phyloP scores from a whole-genome alignment of 2,797 vertebrate species.

The Pogonophryne albipinna region DNA sequence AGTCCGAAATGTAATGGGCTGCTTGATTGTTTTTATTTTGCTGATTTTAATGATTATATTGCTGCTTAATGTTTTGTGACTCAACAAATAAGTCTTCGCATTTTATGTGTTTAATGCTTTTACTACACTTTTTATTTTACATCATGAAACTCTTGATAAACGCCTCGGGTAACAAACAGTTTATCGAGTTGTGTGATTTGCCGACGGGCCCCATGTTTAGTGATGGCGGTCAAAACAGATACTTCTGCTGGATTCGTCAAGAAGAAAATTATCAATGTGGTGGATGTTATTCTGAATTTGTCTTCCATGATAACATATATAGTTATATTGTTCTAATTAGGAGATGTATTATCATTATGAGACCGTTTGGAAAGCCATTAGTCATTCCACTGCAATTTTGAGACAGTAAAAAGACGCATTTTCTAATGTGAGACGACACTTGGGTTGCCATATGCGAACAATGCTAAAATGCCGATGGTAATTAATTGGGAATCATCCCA shows the following conservation, averaged over 20 bases:
- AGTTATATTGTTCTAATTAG: too few relatives aligned
- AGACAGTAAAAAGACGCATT: too few relatives aligned
- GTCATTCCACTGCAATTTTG: too few relatives aligned
- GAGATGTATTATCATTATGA: too few relatives aligned
- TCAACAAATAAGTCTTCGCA: not conserved
- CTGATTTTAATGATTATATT: constrained; percentile 16
- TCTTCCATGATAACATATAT: too few relatives aligned
- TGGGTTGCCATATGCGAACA: too few relatives aligned
- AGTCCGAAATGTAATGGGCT: constrained; percentile 19
- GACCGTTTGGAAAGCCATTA: too few relatives aligned
- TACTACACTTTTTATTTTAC: not conserved
- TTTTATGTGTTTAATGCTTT: constrained; percentile 4
- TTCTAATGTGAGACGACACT: too few relatives aligned
- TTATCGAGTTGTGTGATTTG: not conserved
- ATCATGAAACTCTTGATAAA: not conserved
- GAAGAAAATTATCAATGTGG: not conserved
- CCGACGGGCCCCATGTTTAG: not conserved
- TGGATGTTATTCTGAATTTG: too few relatives aligned
- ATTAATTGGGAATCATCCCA: too few relatives aligned
- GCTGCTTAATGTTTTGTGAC: constrained; percentile 8
- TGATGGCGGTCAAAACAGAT: not conserved
- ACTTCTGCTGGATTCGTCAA: not conserved
- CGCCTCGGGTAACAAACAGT: not conserved
- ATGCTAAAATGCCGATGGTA: too few relatives aligned
- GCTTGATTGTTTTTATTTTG: constrained; percentile 1